Base-by-base conservation (phyloP, 37 sponge, comb jelly and placozoan genomes). In the Geodia barretti region DNA sequence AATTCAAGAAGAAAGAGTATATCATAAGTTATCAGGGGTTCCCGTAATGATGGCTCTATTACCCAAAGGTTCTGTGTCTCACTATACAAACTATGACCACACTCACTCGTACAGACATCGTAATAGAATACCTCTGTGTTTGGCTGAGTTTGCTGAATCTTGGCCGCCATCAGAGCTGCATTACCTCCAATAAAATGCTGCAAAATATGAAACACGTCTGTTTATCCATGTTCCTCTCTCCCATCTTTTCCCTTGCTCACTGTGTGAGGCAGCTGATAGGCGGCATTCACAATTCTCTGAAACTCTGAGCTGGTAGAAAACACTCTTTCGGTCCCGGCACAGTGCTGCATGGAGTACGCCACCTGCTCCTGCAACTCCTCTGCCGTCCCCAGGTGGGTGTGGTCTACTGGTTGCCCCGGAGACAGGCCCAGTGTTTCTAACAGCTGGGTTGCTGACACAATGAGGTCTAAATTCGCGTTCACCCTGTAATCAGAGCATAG, bases 171-270 rank as follows among this genome's bases (percentile, higher is more conserved):
- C 37, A 97, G 71, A 31, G 93, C 97, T 59, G 93, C 97, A 89
- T 97, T 97, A 1, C 97, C 97, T 60, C 97, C 97, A 68, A 97
- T 83, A 62, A 79, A 87, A 41, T 85, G 72, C 96, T 96, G 77
- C 17, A 47, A 39, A 26, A 33, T 29, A 36, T 35, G 60, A 39
- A n/a, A n/a, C n/a, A n/a, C n/a, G n/a, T n/a, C n/a, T n/a, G n/a
- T n/a, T n/a, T n/a, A n/a, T n/a, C n/a, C n/a, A n/a, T n/a, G n/a
- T n/a, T n/a, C n/a, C n/a, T n/a, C n/a, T n/a, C n/a, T n/a, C n/a
- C n/a, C n/a, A n/a, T n/a, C n/a, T n/a, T n/a, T n/a, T n/a, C n/a
- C n/a, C 35, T 24, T 40, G 67, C 88, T 78, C 61, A 90, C 91
- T 17, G 35, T 66, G 63, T 91, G 91, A 29, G 63, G 66, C 9